A percentile compares a stretch with the other conserved stretches of the same genome.
Evolutionary conservation across 1,140 invertebrate species (phyloP).

Genomic region (Conus betulinus): DNA sequence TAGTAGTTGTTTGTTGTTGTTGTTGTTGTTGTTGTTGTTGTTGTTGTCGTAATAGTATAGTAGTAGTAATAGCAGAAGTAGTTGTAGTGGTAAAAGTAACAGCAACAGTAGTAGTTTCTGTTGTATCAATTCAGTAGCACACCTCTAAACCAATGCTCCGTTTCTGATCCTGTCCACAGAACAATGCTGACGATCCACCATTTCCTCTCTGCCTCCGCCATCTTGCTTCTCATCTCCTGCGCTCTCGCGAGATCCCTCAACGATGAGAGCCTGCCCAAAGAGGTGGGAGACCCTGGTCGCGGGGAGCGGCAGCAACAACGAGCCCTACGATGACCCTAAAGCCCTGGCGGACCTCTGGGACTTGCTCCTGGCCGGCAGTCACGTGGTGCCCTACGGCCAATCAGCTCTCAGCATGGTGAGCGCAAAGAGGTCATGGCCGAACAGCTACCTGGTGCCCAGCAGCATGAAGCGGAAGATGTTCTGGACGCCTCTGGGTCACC

Average conservation of each 20-base stretch:
- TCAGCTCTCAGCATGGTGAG: background rate
- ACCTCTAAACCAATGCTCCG: background rate
- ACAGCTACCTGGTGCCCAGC: background rate
- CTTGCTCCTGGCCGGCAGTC: background rate
- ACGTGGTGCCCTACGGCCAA: conserved; percentile 1
- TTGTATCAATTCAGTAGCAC: background rate
- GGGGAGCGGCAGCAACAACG: background rate
- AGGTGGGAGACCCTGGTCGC: background rate
- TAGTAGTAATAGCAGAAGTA: no score
- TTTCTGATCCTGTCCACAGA: background rate
- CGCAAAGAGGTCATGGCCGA: conserved; percentile 23
- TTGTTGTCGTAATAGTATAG: no score
- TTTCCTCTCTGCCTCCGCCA: background rate
- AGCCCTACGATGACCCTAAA: background rate
- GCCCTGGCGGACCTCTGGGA: background rate
- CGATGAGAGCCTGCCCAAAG: background rate
- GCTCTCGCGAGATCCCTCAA: conserved; percentile 8
- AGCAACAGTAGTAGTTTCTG: background rate
- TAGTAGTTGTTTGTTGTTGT: no score
- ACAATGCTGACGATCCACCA: background rate
- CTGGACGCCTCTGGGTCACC: conserved; percentile 29
- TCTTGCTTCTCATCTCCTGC: background rate
- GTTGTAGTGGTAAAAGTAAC: background rate
- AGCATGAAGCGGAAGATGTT: conserved; percentile 34
- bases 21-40: no score